phyloP scores from a whole-genome alignment of 2,888 invertebrate genomes.

The Phyllotreta cruciferae region DNA sequence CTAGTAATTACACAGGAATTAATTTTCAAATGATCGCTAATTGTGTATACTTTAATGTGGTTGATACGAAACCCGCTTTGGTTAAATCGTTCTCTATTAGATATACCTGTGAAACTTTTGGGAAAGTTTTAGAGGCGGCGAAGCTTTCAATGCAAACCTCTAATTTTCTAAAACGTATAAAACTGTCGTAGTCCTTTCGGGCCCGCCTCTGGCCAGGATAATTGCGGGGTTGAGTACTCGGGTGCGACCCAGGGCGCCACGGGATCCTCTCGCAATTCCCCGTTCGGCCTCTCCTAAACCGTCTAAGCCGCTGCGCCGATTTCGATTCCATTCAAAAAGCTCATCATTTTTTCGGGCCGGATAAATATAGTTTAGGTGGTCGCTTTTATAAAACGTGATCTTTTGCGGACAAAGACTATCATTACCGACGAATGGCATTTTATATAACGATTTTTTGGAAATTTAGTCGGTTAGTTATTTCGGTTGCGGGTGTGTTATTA shows the following conservation, averaged over 20 bases:
- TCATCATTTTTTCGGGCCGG: conserved; percentile 35
- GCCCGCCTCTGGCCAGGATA: conserved; percentile 45
- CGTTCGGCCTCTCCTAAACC: conserved; percentile 28
- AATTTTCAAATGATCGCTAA: not conserved
- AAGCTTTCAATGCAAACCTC: conserved; percentile 47
- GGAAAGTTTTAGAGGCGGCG: conserved; percentile 45
- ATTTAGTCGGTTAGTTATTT: conserved; percentile 21
- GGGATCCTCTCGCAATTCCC: conserved; percentile 41
- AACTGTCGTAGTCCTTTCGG: conserved; percentile 47
- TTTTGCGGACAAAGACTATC: conserved; percentile 33
- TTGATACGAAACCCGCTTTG: not conserved
- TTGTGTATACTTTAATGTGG: not conserved
- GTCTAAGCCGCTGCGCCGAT: conserved; percentile 29
- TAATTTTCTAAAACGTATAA: conserved; percentile 55
- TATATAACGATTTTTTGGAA: conserved; percentile 23
- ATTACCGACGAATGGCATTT: conserved; percentile 28
- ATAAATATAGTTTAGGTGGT: conserved; percentile 37
- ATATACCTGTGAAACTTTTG: conserved; percentile 39
- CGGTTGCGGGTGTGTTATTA: conserved; percentile 12
- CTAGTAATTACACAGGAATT: too few species aligned
- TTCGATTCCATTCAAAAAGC: conserved; percentile 39
- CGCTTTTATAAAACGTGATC: conserved; percentile 34
- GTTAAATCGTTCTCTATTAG: conserved; percentile 25
- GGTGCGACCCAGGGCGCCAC: conserved; percentile 53
- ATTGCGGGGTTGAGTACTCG: conserved; percentile 51